Conservation (phyloP, 2,888 invertebrate genomes). For the Mactromeris polynyma region DNA sequence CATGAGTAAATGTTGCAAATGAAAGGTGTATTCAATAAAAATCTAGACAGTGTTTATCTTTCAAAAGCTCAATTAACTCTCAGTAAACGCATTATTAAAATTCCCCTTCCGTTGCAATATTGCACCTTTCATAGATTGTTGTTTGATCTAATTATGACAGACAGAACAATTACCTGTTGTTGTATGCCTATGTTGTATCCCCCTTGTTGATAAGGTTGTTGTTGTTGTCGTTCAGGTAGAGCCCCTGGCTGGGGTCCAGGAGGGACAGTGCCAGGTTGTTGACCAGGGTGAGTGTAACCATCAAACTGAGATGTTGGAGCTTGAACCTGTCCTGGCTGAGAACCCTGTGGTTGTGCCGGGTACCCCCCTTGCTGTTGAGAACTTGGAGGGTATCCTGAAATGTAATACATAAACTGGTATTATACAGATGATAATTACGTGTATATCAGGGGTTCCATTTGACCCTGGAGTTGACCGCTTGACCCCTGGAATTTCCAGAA, state of each 20-base stretch:
- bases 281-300: conserved; percentile 52
- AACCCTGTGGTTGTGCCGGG: conserved; percentile 7
- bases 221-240: conserved; percentile 34
- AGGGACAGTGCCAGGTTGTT: conserved; percentile 19
- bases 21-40: no score
- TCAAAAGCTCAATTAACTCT: no score
- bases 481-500: no score
- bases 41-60: no score
- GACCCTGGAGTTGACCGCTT: no score
- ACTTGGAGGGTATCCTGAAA: neutral
- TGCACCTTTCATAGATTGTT: no score
- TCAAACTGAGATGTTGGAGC: conserved; percentile 51
- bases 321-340: neutral
- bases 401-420: neutral
- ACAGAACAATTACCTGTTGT: neutral
- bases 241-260: conserved; percentile 14
- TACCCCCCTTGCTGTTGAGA: neutral
- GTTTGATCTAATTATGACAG: no score
- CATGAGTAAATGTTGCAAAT: no score
- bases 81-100: no score
- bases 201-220: conserved; percentile 7
- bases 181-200: conserved; percentile 33
- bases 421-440: no score
- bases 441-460: no score
- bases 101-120: no score